Base-by-base conservation (phyloP, 37 sponge, comb jelly and placozoan genomes). In the Chondrilla cf. caribensis region DNA sequence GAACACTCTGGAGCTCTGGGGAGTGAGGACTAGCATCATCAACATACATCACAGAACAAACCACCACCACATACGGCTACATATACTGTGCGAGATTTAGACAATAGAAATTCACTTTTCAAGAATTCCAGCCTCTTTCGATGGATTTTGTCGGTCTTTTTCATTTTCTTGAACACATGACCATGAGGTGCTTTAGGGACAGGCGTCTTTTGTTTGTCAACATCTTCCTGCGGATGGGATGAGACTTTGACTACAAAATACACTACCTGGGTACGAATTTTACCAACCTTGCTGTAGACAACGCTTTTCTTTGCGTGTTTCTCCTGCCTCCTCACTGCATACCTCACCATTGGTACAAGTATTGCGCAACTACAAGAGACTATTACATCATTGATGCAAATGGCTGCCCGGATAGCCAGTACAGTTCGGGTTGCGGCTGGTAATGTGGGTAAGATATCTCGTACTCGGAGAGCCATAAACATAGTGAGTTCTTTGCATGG, bases 331-430 rank as follows among this genome's bases (percentile, higher is more conserved):
- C 25, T 32, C 36, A 43, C 19, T 1, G 44, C 41, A 37, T 73
- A 73, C 44, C 76, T 73, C 76, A 73, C 76, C 76, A 73, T 73
- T 41, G 51, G 51, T 47, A 11, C 51, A 14, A n/a, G 51, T 47
- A 47, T 47, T 47, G 51, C 51, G 51, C 51, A 47, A 47, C 11
- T 14, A 6, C 9, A 11, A 11, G 11, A 11, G 9, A 22, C 41
- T 24, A 39, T 38, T 15, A 33, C 39, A 38, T 28, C 21, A 17
- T 11, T 40, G 76, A 73, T 40, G 43, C 44, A 73, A 73, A 73
- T 73, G 76, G 76, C 76, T 22, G 39, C 44, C 40, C 41, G 76
- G 24, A 14, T 73, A 39, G 76, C 44, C 7, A 42, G 38, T 39
- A 73, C 76, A 21, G 76, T 73, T 39, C 38, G 76, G 24, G 44